phyloP scores from a whole-genome alignment of 2,797 vertebrate genomes.

The Naso thynnoides region DNA sequence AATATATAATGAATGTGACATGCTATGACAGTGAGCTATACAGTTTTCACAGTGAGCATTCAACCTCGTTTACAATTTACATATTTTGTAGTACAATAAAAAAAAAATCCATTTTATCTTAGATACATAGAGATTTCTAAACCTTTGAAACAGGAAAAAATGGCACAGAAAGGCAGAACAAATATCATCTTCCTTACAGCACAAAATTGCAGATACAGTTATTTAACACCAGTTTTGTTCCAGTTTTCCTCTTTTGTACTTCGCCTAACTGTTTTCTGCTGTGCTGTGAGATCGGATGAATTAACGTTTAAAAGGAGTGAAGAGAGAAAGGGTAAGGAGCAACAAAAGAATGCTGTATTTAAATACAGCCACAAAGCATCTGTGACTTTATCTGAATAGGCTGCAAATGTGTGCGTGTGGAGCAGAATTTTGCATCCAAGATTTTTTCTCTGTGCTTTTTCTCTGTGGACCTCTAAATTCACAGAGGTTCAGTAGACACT shows the following conservation, averaged over 20 bases:
- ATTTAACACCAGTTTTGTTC: not conserved
- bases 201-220: not conserved
- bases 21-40: conserved; percentile 32
- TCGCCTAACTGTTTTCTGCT: not conserved
- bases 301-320: too few species aligned
- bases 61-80: not conserved
- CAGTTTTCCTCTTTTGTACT: not conserved
- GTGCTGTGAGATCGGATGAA: not conserved
- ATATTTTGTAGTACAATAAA: conserved; percentile 8
- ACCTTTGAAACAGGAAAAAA: conserved; percentile 15
- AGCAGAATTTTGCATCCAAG: too few species aligned
- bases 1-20: conserved; percentile 32
- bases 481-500: too few species aligned
- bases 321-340: too few species aligned
- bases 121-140: not conserved
- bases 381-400: too few species aligned
- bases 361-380: too few species aligned
- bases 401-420: too few species aligned
- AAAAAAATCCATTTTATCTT: conserved; percentile 8
- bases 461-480: too few species aligned
- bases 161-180: not conserved
- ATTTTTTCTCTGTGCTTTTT: too few species aligned
- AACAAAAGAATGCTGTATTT: too few species aligned
- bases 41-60: not conserved
- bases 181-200: not conserved